phyloP scores from a whole-genome alignment of 2,797 vertebrate species.

The Danio choprae region DNA sequence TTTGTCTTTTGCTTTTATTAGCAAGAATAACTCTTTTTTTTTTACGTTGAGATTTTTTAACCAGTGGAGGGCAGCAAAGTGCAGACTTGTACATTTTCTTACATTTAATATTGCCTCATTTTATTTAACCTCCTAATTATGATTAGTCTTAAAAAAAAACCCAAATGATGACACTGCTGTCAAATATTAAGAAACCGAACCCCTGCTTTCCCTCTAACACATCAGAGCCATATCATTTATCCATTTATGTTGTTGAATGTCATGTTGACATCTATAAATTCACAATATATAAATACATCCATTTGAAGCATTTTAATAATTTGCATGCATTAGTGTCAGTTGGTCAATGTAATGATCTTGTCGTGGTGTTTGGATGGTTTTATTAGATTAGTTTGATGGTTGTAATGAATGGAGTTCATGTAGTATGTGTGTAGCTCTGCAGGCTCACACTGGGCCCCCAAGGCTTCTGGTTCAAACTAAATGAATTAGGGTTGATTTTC shows the following conservation, averaged over 20 bases:
- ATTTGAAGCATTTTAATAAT: slow-evolving; percentile 16
- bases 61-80: slow-evolving; percentile 41
- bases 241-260: slow-evolving; percentile 8
- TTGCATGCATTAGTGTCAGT: slow-evolving; percentile 34
- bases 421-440: not conserved
- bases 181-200: not conserved
- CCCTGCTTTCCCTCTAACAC: not conserved
- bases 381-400: slow-evolving; percentile 27
- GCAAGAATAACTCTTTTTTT: not conserved
- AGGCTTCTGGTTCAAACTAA: slow-evolving; percentile 42
- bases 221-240: slow-evolving; percentile 15
- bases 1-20: not conserved
- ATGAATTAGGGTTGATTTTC: slow-evolving; percentile 48
- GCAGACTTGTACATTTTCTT: not conserved
- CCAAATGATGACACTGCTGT: not conserved
- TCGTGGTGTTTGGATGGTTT: not conserved
- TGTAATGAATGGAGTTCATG: slow-evolving; percentile 6
- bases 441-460: slow-evolving; percentile 37
- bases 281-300: slow-evolving; percentile 8
- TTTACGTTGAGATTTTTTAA: not conserved
- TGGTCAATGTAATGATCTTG: slow-evolving; percentile 10
- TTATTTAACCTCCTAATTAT: not conserved
- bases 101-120: not conserved
- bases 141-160: not conserved
- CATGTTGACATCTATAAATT: slow-evolving; percentile 36